These are phyloP conservation scores for Salarias fasciatus DNA, from an alignment of 2,797 vertebrate species.

Conservation along the genomic window DNA sequence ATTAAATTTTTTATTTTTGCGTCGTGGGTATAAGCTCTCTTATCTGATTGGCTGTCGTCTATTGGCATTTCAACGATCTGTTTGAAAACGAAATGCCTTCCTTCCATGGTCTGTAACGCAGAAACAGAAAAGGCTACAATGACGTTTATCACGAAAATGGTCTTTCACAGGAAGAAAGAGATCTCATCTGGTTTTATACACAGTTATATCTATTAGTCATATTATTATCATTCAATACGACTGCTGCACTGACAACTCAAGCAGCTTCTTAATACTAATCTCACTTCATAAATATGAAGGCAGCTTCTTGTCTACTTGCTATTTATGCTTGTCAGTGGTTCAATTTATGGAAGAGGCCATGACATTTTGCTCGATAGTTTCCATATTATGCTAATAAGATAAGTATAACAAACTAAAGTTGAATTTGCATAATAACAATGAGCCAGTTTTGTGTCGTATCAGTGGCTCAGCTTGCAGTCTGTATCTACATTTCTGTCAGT, in stretches of 20 bases:
- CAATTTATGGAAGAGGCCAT: neutral
- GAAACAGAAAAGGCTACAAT: neutral
- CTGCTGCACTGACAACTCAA: neutral
- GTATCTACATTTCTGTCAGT: slow-evolving; percentile 55
- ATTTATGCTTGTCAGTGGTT: neutral
- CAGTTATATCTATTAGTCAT: neutral
- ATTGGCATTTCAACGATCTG: too few relatives aligned
- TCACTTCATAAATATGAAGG: slow-evolving; percentile 11
- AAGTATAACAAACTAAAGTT: slow-evolving; percentile 14
- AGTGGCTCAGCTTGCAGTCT: slow-evolving; percentile 54
- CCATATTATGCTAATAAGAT: neutral
- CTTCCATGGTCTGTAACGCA: neutral
- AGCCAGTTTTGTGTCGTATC: slow-evolving; percentile 50
- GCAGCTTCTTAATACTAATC: slow-evolving; percentile 5
- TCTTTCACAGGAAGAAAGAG: neutral
- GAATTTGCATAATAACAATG: slow-evolving; percentile 36
- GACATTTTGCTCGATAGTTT: slow-evolving; percentile 22
- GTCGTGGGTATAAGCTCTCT: neutral
- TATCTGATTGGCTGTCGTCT: neutral
- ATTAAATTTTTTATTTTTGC: neutral
- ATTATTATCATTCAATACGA: slow-evolving; percentile 3
- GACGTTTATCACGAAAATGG: neutral
- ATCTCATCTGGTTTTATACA: neutral
- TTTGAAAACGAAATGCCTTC: neutral
- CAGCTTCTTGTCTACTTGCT: slow-evolving; percentile 1